Evolutionary conservation across 2,797 vertebrate genomes (phyloP), one percentile per base, ranked within the genome.

Genomic region (Nannoperca australis): DNA sequence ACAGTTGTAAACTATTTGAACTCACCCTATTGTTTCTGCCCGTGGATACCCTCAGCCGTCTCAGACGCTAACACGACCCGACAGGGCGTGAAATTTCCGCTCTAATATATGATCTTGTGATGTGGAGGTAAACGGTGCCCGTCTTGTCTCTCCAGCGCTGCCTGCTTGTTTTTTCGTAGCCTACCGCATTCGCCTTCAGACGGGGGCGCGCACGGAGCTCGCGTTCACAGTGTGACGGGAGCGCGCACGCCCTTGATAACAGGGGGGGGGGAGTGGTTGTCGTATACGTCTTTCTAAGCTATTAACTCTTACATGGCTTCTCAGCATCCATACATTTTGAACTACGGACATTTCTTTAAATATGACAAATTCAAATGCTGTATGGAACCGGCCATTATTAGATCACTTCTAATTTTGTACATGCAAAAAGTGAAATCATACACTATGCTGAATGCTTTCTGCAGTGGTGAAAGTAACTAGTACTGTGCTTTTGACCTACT

Each of bases 121-220:
- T 91, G 86, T 90, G 85, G 63, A 91, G 86, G 85, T 93, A 75
- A 85, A 88, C 79, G 86, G 88, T 67, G 83, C 58, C 78, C 82
- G 90, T 92, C 91, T 91, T 72, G 82, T 88, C 90, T 87, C 92
- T 85, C 84, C 74, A 18, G 64, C 88, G 12, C 75, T 67, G 81
- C 79, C 88, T 70, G 87, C 88, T 89, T 93, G 91, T 94, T 94
- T 94, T 91, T 89, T 86, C 79, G 59, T 69, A 56, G 69, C 55
- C 87, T 91, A 87, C 94, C 81, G 94, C 94, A 95, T 91, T 95
- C 93, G 90, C 90, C 36, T 92, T 92, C 88, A 20, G 40, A 20
- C 87, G 91, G 78, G 85, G 61, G 86, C 92, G 95, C 94, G 95
- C 94, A 86, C 84, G 66, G 4, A 70, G 61, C 36, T 82, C 92